Evolutionary conservation across 2,797 vertebrate species (phyloP), one percentile per base, ranked within the genome.

Genomic region (Coreius guichenoti): DNA sequence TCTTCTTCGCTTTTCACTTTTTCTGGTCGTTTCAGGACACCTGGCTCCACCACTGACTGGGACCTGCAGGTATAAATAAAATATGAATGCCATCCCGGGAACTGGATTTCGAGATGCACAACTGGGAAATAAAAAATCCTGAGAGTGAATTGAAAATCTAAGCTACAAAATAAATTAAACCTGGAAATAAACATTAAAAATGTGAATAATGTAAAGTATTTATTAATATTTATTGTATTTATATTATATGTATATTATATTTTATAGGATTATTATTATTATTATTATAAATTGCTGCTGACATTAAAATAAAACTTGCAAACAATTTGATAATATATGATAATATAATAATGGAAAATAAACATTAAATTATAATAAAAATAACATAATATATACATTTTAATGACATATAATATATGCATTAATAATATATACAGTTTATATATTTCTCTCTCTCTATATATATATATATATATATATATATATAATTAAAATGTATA

Each of bases 31-130:
- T 98, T 99, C 89, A 99, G 95, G 88, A 98, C 96, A 31, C 97
- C 97, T 0, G 98, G 97, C 89, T 99, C 98, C 94, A 99, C 98
- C 88, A 99, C 98, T 0, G 98, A 99, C 86, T 99, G 98, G 88
- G 98, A 99, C 93, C 98, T 99, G 93, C 33, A 92, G 36, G 54
- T 58, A 89, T 61, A 74, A 86, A 89, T 83, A 92, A 84, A 86
- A 84, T 39, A 84, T 76, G 83, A 78, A 73, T 54, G 54, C 49
- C 36, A 36, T 84, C 54, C 70, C 61, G 70, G 39, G 23, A 63
- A 74, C 4, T 26, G 16, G 43, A 31, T 49, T 61, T 70, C 13
- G 1, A 78, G 33, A 39, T n/a, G 17, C n/a, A 80, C n/a, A 31
- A 47, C 39, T 2, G 16, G 47, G 56, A 63, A 61, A 63, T 43